These are phyloP conservation scores for Xylocopa sonorina DNA, from an alignment of 1,140 invertebrate genomes.

Conservation along the genomic window DNA sequence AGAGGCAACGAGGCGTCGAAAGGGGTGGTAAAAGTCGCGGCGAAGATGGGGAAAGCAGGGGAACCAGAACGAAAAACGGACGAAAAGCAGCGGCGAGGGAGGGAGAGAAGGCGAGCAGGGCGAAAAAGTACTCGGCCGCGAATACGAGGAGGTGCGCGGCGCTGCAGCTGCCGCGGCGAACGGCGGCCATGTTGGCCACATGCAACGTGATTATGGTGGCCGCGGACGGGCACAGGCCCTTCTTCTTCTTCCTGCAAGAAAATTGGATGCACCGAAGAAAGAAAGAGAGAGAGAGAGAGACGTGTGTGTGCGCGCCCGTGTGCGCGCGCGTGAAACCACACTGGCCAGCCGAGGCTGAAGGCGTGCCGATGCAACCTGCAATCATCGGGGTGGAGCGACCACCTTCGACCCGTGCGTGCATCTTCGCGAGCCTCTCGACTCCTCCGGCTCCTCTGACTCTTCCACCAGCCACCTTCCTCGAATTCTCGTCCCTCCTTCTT, in stretches of 20 bases:
- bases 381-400: constrained; percentile 80
- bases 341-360: constrained; percentile 68
- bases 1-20: neutral
- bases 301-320: constrained; percentile 3
- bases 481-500: neutral
- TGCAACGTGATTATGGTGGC: constrained; percentile 79
- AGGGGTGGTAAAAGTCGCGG: constrained; percentile 1
- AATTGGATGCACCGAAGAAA: constrained; percentile 75
- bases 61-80: constrained; percentile 45
- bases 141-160: constrained; percentile 45
- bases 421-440: constrained; percentile 16
- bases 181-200: constrained; percentile 76
- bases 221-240: constrained; percentile 59
- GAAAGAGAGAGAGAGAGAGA: constrained; percentile 23
- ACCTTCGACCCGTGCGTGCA: constrained; percentile 62
- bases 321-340: constrained; percentile 43
- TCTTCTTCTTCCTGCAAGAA: constrained; percentile 71
- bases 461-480: neutral
- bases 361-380: constrained; percentile 80
- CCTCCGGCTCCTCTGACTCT: constrained; percentile 1
- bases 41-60: constrained; percentile 40
- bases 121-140: constrained; percentile 27
- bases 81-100: too few relatives aligned
- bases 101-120: constrained; percentile 44
- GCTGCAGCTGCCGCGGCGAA: constrained; percentile 23